phyloP scores from a whole-genome alignment of 64 coral and sea anemone species.

The Catalaphyllia jardinei region DNA sequence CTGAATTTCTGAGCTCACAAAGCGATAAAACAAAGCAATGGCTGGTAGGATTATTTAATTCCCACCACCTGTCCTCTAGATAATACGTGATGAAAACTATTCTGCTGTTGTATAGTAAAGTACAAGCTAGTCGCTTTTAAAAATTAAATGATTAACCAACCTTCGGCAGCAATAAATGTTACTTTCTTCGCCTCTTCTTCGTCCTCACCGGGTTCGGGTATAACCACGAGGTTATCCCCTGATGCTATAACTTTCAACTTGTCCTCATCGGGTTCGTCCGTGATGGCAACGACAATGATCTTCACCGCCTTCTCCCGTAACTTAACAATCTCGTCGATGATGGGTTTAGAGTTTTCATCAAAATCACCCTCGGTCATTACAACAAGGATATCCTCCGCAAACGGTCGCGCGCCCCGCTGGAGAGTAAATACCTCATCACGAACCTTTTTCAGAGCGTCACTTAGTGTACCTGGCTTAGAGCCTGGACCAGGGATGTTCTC shows the following conservation, averaged over 20 bases:
- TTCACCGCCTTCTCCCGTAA: slow-evolving; percentile 71
- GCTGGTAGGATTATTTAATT: too few relatives aligned
- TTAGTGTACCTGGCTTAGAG: not conserved
- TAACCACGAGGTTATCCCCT: slow-evolving; percentile 69
- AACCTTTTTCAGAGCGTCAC: slow-evolving; percentile 33
- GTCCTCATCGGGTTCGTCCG: not conserved
- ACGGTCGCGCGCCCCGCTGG: slow-evolving; percentile 63
- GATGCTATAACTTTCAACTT: slow-evolving; percentile 74
- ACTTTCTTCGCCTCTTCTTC: slow-evolving; percentile 21
- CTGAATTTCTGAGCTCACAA: too few relatives aligned
- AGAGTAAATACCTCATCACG: slow-evolving; percentile 65
- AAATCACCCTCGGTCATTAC: slow-evolving; percentile 55
- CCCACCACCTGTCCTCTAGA: too few relatives aligned
- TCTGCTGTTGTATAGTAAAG: too few relatives aligned
- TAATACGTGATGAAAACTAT: too few relatives aligned
- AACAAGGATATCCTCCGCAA: slow-evolving; percentile 70
- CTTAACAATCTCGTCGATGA: slow-evolving; percentile 42
- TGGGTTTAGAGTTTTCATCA: slow-evolving; percentile 34
- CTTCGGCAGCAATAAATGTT: slow-evolving; percentile 53
- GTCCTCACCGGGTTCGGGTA: slow-evolving; percentile 13
- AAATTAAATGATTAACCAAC: slow-evolving; percentile 12
- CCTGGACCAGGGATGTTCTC: not conserved
- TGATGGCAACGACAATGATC: slow-evolving; percentile 66
- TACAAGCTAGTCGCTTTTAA: too few relatives aligned
- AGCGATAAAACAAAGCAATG: too few relatives aligned